Base-by-base conservation (phyloP, 2,797 vertebrate genomes). In the Sandelia bainsii region DNA sequence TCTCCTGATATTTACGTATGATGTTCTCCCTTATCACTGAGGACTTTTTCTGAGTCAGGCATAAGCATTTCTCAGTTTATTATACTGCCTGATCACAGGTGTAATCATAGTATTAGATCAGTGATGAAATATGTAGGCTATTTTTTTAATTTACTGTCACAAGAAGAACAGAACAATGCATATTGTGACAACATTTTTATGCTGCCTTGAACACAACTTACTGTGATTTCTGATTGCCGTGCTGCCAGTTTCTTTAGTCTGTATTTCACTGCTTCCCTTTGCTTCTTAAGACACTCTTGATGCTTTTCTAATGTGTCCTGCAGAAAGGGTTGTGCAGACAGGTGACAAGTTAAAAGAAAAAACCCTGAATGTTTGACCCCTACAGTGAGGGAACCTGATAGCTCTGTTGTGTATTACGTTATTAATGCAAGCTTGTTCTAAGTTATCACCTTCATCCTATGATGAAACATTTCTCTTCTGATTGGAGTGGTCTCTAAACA, bases 201-300 rank as follows among this genome's bases (percentile, higher is more conserved):
- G 22, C 10, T 6, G 13, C 29, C 23, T 37, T 0, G 20, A 57
- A 45, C 8, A 10, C 19, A 75, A 88, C 87, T 90, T 75, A 92
- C 91, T 25, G 83, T 87, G 73, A 95, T 90, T 51, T 94, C 92
- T 25, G 87, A 87, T 61, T 94, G 94, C n/a, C 93, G 92, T 7
- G 86, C 83, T 1, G 93, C 86, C 69, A 95, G 88, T 75, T 94
- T 93, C 83, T 89, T 94, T 84, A 95, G 89, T 76, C 91, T 87
- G 85, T 90, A 86, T 75, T 93, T 93, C 57, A 95, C 91, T 16
- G 92, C 84, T 23, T 94, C 92, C 48, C 72, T 89, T 77, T 95
- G 94, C 65, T 67, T 91, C 88, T 86, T 88, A 44, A 95, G 85
- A 81, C 78, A 53, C 37, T 91, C 87, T 48, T 87, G 91, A 3